Evolutionary conservation across 1,140 invertebrate species (phyloP), one percentile per base, ranked within the genome.

Genomic region (Olivierus martensii): DNA sequence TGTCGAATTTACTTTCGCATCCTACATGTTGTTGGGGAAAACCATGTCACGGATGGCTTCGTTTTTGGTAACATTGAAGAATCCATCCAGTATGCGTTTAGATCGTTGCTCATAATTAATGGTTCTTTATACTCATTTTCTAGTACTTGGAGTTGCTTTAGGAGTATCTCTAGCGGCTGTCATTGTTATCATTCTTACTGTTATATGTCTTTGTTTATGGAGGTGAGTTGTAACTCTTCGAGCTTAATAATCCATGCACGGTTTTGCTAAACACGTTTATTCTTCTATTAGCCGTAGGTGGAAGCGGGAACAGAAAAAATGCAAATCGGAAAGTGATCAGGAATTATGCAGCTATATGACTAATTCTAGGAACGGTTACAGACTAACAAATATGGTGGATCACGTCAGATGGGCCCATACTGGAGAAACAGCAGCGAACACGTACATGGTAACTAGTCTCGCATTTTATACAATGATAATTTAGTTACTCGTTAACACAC

Each of bases 161-260:
- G 88, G 88, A 14, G 87, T 87, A 0, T 88, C 85, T 2, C 77
- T 91, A 4, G 82, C 83, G 7, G 88, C 88, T 18, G 75, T 89
- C 3, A 77, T 91, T 22, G 90, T 92, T 48, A 92, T 93, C 61
- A 78, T 84, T 1, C 67, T 90, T 22, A 92, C 88, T 0, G 69
- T 92, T 1, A 79, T 86, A 2, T 88, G 86, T 60, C 73, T 93
- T 4, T 82, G 89, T 52, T 85, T 88, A 75, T 92, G 87, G 87
- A 91, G 86, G 78, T 87, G 70, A 72, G 65, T 59, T 28, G 9
- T 28, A 28, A 0, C 28, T 28, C 28, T 2, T 28, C 14, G 5
- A 6, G n/a, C 9, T 49, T 5, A 14, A 18, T 46, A 4, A 7
- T 2, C 7, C 19, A 6, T 37, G n/a, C 15, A 15, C n/a, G n/a